Base-by-base conservation (phyloP, 2,888 invertebrate species). In the Girardia tigrina region DNA sequence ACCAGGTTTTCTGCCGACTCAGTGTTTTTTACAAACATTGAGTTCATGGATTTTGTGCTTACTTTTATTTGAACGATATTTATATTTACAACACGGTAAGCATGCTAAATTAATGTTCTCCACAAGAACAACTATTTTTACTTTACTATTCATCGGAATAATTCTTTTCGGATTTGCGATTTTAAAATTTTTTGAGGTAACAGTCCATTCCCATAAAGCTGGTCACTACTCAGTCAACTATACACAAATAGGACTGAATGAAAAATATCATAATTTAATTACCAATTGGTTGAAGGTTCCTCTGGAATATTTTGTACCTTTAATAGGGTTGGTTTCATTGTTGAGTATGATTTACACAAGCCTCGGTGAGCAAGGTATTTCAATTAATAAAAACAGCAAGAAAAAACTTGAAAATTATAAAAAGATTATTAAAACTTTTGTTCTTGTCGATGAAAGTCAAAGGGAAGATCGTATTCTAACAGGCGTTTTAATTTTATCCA, bases 301-400 rank as follows among this genome's bases (percentile, higher is more conserved):
- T 56, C 56, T 56, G 56, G 56, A 56, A 56, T 56, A 56, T 56
- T 56, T 56, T n/a, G 56, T n/a, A 4, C 56, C 56, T n/a, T 56
- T 56, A 56, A 20, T 56, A n/a, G 56, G 56, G n/a, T 56, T 56
- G n/a, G 56, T 56, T 56, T 4, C 56, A 2, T 56, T 56, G n/a
- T 56, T 56, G 56, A 8, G 8, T 4, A 56, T 56, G 56, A 56
- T 56, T n/a, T 56, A 56, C n/a, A 56, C 56, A 4, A 56, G 56
- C 23, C n/a, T 56, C 4, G 56, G 56, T 4, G 56, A 56, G n/a
- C 56, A 56, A 56, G 56, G 56, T n/a, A 56, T 4, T 56, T 56
- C 56, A n/a, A 56, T 56, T n/a, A 56, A 56, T 16, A 56, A 56
- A 56, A n/a, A 20, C 20, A 8, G 20, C 6, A n/a, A 56, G 4